Evolutionary conservation across 2,113 vertebrate genomes (phyloP).

Genomic region (Tragelaphus strepsiceros): DNA sequence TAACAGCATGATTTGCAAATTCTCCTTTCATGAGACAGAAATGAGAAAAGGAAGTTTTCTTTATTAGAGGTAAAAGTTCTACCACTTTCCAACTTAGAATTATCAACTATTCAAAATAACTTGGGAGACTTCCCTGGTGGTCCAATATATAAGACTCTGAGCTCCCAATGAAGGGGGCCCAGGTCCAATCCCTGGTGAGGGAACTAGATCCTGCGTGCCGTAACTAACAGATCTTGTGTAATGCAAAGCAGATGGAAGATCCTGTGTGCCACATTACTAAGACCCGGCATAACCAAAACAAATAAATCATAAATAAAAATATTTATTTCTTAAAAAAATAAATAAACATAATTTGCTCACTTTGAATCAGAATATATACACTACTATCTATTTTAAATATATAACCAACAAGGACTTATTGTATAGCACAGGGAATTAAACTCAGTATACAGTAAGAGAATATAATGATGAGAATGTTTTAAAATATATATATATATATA

Average conservation of each 20-base stretch:
- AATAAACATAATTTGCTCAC: neutral
- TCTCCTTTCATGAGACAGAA: neutral
- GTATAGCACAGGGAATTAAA: neutral
- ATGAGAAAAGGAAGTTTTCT: neutral
- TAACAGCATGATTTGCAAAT: neutral
- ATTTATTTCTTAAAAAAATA: neutral
- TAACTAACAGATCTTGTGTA: neutral
- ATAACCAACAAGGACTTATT: neutral
- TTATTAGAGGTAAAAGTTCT: neutral
- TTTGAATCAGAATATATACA: neutral
- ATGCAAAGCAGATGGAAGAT: neutral
- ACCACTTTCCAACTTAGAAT: neutral
- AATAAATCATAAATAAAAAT: neutral
- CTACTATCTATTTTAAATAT: neutral
- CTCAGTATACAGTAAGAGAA: neutral
- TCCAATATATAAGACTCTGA: neutral
- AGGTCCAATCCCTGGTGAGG: neutral
- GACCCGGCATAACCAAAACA: rapidly evolving
- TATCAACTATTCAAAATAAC: neutral
- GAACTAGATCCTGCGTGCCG: neutral
- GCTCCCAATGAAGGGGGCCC: neutral
- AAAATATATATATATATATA: no score
- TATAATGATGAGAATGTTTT: neutral
- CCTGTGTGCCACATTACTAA: neutral
- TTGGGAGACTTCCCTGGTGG: neutral